Base-by-base conservation (phyloP, 2,113 vertebrate species). In the Larimichthys crocea region DNA sequence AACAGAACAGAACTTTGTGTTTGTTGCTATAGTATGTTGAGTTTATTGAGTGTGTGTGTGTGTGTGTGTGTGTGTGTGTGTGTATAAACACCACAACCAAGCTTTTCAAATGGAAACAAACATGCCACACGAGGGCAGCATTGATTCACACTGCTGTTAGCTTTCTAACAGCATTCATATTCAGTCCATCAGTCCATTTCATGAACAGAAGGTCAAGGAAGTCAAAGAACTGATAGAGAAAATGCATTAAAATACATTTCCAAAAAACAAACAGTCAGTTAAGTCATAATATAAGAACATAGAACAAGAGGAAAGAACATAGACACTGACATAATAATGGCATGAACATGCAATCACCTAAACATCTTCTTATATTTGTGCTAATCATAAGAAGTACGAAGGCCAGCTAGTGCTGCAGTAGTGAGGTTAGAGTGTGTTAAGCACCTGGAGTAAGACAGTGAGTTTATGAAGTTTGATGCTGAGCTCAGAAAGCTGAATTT, bases 101-200 rank as follows among this genome's bases (percentile, higher is more conserved):
- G 12, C 5, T 0, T 3, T n/a, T 69, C 63, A 31, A 59, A 29
- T 75, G 66, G 65, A 76, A 55, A 20, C 55, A 57, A 77, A 71
- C 48, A 12, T 40, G 31, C 90, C 92, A 84, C 87, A 84, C 1
- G 88, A 50, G 83, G 89, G 91, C 90, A 93, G 91, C 83, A 71
- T 87, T 52, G 82, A 66, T 22, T 86, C 79, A 80, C 65, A 42
- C 49, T 11, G 49, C 31, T 26, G 35, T 2, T n/a, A 17, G 24
- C 17, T 74, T 4, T 56, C 3, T 31, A 5, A 56, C 14, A 8
- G 2, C 20, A 5, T 20, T 29, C 24, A 26, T 40, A 20, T 55
- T 35, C 52, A 61, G 50, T 55, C 15, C 53, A 49, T n/a, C 11
- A 31, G 31, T 31, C 31, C 31, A 46, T 52, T 50, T 61, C 63